phyloP scores from a whole-genome alignment of 2,797 vertebrate species.

The Pelochelys cantorii region DNA sequence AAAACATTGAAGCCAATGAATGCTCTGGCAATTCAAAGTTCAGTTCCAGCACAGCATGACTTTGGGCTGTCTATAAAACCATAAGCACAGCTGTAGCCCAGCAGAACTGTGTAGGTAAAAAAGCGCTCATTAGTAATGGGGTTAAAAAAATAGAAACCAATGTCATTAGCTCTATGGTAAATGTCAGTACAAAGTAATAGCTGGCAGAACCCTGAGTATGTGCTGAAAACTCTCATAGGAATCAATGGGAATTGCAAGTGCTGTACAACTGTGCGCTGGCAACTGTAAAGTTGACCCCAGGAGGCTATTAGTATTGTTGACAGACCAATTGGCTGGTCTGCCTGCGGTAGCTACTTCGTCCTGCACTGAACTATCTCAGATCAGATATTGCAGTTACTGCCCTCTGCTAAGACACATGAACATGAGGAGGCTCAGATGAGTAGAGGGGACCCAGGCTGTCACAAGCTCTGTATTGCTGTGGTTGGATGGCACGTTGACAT shows the following conservation, averaged over 20 bases:
- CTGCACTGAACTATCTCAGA: neutral
- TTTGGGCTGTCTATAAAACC: neutral
- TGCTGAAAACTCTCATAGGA: neutral
- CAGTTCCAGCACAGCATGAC: neutral
- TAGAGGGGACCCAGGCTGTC: fast-evolving
- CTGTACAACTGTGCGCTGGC: neutral
- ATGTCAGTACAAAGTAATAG: neutral
- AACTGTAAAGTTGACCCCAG: neutral
- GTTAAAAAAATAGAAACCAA: neutral
- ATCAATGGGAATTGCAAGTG: neutral
- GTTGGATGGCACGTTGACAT: neutral
- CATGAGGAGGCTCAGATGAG: neutral
- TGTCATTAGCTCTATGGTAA: neutral
- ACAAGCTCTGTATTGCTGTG: neutral
- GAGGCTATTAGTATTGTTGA: neutral
- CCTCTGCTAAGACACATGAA: neutral
- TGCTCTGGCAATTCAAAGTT: neutral
- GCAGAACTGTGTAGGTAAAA: neutral
- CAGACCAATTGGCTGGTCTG: neutral
- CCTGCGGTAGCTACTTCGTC: neutral
- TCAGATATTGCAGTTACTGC: neutral
- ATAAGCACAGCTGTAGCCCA: neutral
- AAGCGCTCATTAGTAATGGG: neutral
- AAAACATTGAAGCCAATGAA: neutral
- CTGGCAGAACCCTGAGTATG: neutral